Conservation (phyloP, 2,888 invertebrate species). For the Agapostemon virescens region DNA sequence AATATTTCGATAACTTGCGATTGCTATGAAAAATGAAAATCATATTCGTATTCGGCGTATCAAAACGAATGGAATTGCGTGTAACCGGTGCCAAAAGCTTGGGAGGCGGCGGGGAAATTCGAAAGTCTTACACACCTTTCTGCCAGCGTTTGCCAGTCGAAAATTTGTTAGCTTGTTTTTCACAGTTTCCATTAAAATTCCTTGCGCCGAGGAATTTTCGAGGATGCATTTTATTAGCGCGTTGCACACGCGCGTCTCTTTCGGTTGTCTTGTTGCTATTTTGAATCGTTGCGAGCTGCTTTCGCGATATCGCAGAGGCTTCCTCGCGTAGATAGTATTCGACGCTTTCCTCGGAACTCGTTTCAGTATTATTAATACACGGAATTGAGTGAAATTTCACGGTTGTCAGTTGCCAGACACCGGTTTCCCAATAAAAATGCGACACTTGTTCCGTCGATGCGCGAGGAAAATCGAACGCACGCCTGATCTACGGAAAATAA, state of each 20-base stretch:
- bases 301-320: not conserved
- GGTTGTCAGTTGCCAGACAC: not conserved
- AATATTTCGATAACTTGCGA: too few relatives aligned
- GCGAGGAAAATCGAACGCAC: conserved; percentile 24
- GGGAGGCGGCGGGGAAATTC: too few relatives aligned
- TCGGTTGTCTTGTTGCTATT: not conserved
- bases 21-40: too few relatives aligned
- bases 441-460: not conserved
- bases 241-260: not conserved
- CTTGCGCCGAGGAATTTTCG: conserved; percentile 31
- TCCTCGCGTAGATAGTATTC: not conserved
- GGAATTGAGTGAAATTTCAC: not conserved
- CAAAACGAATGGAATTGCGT: too few relatives aligned
- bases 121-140: not conserved
- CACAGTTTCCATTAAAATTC: conserved; percentile 49
- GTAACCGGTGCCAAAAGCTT: too few relatives aligned
- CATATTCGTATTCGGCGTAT: too few relatives aligned
- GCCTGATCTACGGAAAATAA: conserved; percentile 10
- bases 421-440: not conserved
- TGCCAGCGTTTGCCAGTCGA: not conserved
- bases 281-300: not conserved
- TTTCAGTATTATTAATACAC: not conserved
- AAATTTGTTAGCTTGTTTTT: conserved; percentile 1
- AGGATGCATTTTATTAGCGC: conserved; percentile 12
- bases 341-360: not conserved